Evolutionary conservation across 1,140 invertebrate species (phyloP), one percentile per base, ranked within the genome.

Genomic region (Bombus polaris): DNA sequence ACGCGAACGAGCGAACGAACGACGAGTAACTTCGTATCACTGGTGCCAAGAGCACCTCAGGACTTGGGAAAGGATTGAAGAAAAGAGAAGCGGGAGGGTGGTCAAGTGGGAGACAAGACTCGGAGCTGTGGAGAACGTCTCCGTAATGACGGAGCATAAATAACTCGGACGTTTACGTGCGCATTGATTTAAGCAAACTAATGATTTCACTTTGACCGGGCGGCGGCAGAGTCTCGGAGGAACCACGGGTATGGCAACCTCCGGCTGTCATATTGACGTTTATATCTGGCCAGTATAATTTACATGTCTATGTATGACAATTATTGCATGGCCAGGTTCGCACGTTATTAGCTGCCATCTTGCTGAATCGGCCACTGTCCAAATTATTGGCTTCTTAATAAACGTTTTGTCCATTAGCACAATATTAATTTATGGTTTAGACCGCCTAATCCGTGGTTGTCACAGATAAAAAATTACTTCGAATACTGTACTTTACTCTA

Each of bases 101-200:
- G 88, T 78, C 70, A 65, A 86, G 74, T 57, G 81, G 88, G 57
- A 57, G 85, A 85, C 65, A 82, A 82, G 83, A 81, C 74, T 82
- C 71, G 37, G 70, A 70, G 93, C 93, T 84, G 70, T 57, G 93
- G 91, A 93, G 93, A 91, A 94, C 94, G 93, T 94, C 91, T 93
- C 90, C 92, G 93, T 95, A 95, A 95, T 95, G 94, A 95, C 91
- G 93, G 93, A 92, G 91, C 95, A 95, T 95, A 95, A 95, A 95
- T 95, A 95, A 95, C 93, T 89, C 89, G 92, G 95, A 95, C 95
- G 88, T 95, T 95, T 95, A 95, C 93, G 95, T 88, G 94, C 94
- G 94, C 95, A 95, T 95, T 95, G 95, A 95, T 95, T 95, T 94
- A 95, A 95, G 94, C 94, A 95, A 95, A 95, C 94, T 95, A 95